These are phyloP conservation scores for Drosophila santomea DNA, from an alignment of 1,140 invertebrate species.

Conservation along the genomic window DNA sequence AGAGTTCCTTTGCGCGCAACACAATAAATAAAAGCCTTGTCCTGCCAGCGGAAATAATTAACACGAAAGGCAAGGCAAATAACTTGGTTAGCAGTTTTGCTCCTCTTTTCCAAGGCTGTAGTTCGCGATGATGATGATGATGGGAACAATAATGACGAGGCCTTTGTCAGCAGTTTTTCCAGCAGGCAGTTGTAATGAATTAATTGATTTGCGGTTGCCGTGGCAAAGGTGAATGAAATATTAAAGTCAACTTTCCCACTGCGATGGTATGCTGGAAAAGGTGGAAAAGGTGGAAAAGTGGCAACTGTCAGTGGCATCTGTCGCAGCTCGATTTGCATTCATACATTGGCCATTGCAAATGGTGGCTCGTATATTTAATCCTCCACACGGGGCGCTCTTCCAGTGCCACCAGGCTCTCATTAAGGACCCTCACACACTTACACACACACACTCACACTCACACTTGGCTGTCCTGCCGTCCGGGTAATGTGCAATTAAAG, in stretches of 20 bases:
- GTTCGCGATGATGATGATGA: slow-evolving; percentile 2
- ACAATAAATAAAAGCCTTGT: slow-evolving; percentile 68
- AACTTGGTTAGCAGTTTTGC: slow-evolving; percentile 69
- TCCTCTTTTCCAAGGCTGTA: slow-evolving; percentile 5
- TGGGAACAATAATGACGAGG: slow-evolving; percentile 8
- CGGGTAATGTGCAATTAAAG: slow-evolving; percentile 70
- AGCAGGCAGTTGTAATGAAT: slow-evolving; percentile 41
- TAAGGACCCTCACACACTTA: slow-evolving; percentile 5
- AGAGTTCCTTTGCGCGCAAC: slow-evolving; percentile 44
- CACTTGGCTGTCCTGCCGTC: slow-evolving; percentile 32
- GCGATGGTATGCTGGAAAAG: not conserved
- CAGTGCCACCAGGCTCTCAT: slow-evolving; percentile 23
- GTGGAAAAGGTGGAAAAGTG: slow-evolving; percentile 5
- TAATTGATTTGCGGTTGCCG: slow-evolving; percentile 70
- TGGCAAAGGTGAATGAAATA: slow-evolving; percentile 55
- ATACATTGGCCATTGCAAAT: slow-evolving; percentile 56
- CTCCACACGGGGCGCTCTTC: slow-evolving; percentile 37
- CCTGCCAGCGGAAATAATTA: slow-evolving; percentile 71
- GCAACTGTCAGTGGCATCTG: slow-evolving; percentile 64
- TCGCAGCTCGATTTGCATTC: slow-evolving; percentile 53
- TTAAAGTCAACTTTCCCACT: slow-evolving; percentile 47
- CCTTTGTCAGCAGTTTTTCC: slow-evolving; percentile 64
- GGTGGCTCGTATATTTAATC: slow-evolving; percentile 61
- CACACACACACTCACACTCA: too few relatives aligned
- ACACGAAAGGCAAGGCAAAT: slow-evolving; percentile 59